Percentiles rank a stretch among this genome's conserved stretches.
phyloP scores from a whole-genome alignment of 2,797 vertebrate genomes.

The Sandelia bainsii region DNA sequence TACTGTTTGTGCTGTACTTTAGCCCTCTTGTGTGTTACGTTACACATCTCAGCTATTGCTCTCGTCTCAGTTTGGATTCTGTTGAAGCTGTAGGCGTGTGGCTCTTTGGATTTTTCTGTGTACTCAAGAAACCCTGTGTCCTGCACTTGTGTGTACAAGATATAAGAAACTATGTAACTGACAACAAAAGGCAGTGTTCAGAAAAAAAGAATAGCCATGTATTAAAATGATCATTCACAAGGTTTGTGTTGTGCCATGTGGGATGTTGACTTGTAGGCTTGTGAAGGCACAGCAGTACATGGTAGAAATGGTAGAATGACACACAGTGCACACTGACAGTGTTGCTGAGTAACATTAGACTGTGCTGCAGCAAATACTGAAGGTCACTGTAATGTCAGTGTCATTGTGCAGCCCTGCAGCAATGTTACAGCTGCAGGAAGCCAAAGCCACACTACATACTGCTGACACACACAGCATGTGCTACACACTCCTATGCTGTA shows the following conservation, averaged over 20 bases:
- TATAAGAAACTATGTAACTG: slow-evolving; percentile 14
- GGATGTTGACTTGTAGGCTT: not conserved
- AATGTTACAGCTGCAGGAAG: not conserved
- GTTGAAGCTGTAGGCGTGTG: slow-evolving; percentile 45
- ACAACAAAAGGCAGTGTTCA: not conserved
- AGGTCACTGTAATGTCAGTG: not conserved
- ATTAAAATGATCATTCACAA: not conserved
- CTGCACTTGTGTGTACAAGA: not conserved
- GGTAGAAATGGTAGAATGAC: not conserved
- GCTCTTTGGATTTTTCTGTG: slow-evolving; percentile 11
- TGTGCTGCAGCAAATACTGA: not conserved
- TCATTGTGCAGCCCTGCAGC: not conserved
- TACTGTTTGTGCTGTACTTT: slow-evolving; percentile 46
- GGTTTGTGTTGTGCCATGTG: not conserved
- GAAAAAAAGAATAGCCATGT: not conserved
- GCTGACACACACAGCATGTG: not conserved
- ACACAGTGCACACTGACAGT: not conserved
- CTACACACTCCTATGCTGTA: not conserved
- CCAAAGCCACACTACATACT: too few relatives aligned
- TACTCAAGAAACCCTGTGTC: not conserved
- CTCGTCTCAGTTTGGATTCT: slow-evolving; percentile 16
- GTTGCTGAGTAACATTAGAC: not conserved
- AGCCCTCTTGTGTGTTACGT: slow-evolving; percentile 37
- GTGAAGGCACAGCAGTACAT: too few relatives aligned
- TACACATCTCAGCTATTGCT: not conserved